These are phyloP conservation scores for Caradrina kadenii DNA, from an alignment of 2,888 invertebrate genomes.

Conservation along the genomic window DNA sequence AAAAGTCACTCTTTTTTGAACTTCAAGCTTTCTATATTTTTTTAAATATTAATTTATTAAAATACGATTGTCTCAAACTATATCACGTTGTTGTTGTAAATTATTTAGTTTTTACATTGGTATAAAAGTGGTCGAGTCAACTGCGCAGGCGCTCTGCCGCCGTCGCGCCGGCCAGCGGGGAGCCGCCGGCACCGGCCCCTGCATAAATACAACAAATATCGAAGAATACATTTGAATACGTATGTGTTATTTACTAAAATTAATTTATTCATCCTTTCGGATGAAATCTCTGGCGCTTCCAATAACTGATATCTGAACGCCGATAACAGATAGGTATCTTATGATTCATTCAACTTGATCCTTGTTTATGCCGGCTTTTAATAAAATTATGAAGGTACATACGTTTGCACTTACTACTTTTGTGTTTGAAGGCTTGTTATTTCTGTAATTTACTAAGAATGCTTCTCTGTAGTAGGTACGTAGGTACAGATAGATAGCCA, in stretches of 20 bases:
- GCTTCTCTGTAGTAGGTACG: background rate
- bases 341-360: slow-evolving; percentile 48
- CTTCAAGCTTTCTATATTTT: slow-evolving; percentile 47
- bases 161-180: slow-evolving; percentile 74
- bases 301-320: slow-evolving; percentile 48
- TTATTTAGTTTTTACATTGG: slow-evolving; percentile 83
- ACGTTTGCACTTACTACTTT: background rate
- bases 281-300: slow-evolving; percentile 49
- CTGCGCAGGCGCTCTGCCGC: slow-evolving; percentile 71
- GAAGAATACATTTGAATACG: slow-evolving; percentile 74
- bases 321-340: slow-evolving; percentile 33
- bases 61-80: slow-evolving; percentile 76
- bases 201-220: slow-evolving; percentile 84
- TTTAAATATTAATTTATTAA: slow-evolving; percentile 75
- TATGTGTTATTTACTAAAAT: slow-evolving; percentile 72
- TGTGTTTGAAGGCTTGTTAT: background rate
- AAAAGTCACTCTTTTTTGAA: background rate
- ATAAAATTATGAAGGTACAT: slow-evolving; percentile 30
- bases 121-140: slow-evolving; percentile 81
- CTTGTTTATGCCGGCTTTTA: slow-evolving; percentile 30
- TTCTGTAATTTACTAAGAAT: background rate
- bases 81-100: slow-evolving; percentile 77
- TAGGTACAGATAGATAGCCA: too few relatives aligned
- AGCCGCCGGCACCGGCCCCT: slow-evolving; percentile 73
- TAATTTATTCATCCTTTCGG: slow-evolving; percentile 62